These are phyloP conservation scores for Harpalus rufipes DNA, from an alignment of 2,888 invertebrate species.

Conservation along the genomic window DNA sequence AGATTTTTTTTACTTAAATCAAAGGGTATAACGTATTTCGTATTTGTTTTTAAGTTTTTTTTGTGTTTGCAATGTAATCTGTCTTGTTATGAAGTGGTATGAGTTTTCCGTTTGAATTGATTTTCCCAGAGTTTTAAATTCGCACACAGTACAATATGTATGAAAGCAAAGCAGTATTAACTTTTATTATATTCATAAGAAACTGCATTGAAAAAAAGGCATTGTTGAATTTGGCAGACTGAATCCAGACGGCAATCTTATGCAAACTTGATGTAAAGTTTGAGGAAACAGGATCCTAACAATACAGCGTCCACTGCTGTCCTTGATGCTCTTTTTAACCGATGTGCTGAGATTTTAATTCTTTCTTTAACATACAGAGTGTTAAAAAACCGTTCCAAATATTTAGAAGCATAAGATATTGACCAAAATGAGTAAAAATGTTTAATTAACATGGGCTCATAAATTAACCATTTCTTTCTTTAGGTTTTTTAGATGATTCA, in stretches of 20 bases:
- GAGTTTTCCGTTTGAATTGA: background rate
- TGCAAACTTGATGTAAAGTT: background rate
- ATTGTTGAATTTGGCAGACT: slow-evolving; percentile 5
- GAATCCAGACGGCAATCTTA: background rate
- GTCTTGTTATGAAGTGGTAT: background rate
- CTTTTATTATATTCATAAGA: slow-evolving; percentile 1
- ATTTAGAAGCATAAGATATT: background rate
- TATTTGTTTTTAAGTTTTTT: too few species aligned
- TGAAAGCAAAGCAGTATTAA: background rate
- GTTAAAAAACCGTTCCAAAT: background rate
- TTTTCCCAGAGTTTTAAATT: background rate
- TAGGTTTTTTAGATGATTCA: too few species aligned
- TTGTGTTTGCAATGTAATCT: too few species aligned
- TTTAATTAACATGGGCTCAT: background rate
- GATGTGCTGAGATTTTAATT: background rate
- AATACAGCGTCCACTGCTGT: background rate
- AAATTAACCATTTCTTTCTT: too few species aligned
- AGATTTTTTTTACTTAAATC: too few species aligned
- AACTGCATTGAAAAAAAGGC: slow-evolving; percentile 5
- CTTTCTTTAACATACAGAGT: background rate
- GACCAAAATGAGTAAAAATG: background rate
- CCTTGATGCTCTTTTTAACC: background rate
- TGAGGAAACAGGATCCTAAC: slow-evolving; percentile 5
- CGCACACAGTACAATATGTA: background rate
- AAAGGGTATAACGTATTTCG: too few species aligned